These are phyloP conservation scores for Streptopelia turtur DNA, from an alignment of 2,797 vertebrate genomes.

Conservation along the genomic window DNA sequence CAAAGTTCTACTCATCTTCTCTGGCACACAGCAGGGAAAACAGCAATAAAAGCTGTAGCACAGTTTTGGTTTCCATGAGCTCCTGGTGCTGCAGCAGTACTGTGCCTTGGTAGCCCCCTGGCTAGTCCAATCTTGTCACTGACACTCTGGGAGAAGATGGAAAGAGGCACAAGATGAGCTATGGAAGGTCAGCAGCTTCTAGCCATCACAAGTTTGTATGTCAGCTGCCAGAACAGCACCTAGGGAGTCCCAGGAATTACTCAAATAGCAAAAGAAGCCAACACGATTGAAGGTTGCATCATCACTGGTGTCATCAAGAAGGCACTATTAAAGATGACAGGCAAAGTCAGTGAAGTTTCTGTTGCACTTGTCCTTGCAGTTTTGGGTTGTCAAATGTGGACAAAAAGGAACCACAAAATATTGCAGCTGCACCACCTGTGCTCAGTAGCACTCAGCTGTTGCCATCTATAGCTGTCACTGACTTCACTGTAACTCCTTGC, in stretches of 20 bases:
- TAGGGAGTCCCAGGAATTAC: fast-evolving
- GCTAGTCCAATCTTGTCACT: background rate
- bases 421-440: fast-evolving
- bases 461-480: background rate
- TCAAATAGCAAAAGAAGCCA: background rate
- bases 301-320: background rate
- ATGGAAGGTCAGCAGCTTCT: background rate
- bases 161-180: background rate
- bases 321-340: background rate
- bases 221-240: fast-evolving
- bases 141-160: background rate
- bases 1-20: background rate
- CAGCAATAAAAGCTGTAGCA: background rate
- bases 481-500: background rate
- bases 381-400: background rate
- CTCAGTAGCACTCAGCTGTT: background rate
- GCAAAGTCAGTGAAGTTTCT: background rate
- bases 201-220: background rate
- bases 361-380: background rate
- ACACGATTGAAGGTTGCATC: background rate
- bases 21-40: background rate
- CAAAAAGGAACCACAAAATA: background rate
- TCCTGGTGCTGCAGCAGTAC: background rate
- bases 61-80: background rate
- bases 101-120: fast-evolving